These are phyloP conservation scores for Coregonus sp. DNA, from an alignment of 2,797 vertebrate genomes.

Conservation along the genomic window DNA sequence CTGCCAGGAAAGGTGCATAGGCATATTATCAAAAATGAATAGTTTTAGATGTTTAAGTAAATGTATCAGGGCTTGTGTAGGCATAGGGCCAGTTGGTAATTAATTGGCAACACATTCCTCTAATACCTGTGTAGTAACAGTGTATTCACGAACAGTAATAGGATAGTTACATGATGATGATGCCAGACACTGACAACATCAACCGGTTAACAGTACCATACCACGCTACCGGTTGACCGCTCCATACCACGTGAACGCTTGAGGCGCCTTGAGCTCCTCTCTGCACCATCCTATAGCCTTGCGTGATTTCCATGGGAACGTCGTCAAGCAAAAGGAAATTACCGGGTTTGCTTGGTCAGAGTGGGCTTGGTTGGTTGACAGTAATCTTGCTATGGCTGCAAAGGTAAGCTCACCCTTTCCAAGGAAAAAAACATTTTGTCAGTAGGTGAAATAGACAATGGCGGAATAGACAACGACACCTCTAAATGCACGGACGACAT, in stretches of 20 bases:
- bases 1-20: no score
- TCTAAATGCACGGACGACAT: neutral
- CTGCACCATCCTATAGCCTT: conserved; percentile 41
- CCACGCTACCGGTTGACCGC: conserved; percentile 42
- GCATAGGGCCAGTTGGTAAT: neutral
- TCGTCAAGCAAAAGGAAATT: conserved; percentile 66
- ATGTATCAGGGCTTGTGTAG: neutral
- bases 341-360: conserved; percentile 27
- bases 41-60: neutral
- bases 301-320: conserved; percentile 72
- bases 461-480: neutral
- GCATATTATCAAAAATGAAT: neutral
- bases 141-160: neutral
- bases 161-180: neutral
- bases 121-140: neutral
- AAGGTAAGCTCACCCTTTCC: conserved; percentile 68
- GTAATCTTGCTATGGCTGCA: conserved; percentile 71
- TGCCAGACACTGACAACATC: conserved; percentile 5
- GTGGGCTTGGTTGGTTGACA: conserved; percentile 33
- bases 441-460: neutral
- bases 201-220: conserved; percentile 31
- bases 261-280: conserved; percentile 60
- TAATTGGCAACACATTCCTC: neutral
- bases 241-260: conserved; percentile 45
- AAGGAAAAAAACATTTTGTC: conserved; percentile 18